phyloP scores from a whole-genome alignment of 1,140 invertebrate genomes.

The Palaemon carinicauda region DNA sequence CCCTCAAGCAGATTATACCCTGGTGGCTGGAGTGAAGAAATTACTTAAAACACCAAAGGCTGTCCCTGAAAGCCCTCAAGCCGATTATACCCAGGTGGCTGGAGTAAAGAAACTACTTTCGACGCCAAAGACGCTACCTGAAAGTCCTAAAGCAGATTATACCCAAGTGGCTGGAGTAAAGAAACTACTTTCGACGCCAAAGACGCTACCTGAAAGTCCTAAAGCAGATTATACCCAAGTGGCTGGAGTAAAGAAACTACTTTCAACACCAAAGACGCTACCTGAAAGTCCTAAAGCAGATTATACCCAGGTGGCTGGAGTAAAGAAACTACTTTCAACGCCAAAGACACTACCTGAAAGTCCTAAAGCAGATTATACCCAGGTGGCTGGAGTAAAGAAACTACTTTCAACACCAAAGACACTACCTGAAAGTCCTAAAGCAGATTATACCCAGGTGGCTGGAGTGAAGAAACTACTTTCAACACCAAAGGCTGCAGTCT shows the following conservation, averaged over 20 bases:
- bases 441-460: not conserved
- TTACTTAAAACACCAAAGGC: no score
- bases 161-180: no score
- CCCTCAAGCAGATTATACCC: conserved; percentile 47
- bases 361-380: not conserved
- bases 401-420: not conserved
- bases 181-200: no score
- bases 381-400: not conserved
- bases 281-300: conserved; percentile 48
- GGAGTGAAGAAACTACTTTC: not conserved
- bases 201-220: no score
- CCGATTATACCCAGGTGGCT: no score
- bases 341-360: not conserved
- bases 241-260: no score
- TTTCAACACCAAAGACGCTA: no score
- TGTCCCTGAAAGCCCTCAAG: no score
- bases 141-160: no score
- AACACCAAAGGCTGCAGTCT: not conserved
- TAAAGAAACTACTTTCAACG: conserved; percentile 41
- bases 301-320: conserved; percentile 53
- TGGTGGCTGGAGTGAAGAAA: conserved; percentile 38
- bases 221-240: no score
- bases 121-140: no score
- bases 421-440: not conserved
- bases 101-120: no score